Evolutionary conservation across 2,888 invertebrate genomes (phyloP).

Genomic region (Bombylius major): DNA sequence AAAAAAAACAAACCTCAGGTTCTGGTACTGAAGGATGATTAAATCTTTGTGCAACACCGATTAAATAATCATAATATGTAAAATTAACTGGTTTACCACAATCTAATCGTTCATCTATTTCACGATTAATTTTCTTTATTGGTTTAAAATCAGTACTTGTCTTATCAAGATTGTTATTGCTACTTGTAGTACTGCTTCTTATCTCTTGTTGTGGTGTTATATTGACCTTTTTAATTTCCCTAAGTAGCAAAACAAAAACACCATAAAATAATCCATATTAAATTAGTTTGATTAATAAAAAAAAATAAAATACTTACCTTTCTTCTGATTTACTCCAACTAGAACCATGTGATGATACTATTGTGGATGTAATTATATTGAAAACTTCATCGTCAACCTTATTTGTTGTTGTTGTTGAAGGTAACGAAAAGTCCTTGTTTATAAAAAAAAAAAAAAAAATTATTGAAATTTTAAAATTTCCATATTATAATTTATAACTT

Average conservation of each 20-base stretch:
- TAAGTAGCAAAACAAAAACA: neutral
- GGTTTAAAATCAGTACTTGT: neutral
- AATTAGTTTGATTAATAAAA: too few relatives aligned
- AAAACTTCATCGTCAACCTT: slow-evolving; percentile 48
- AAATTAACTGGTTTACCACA: slow-evolving; percentile 79
- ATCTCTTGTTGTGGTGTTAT: neutral
- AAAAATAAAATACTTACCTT: neutral
- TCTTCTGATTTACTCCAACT: slow-evolving; percentile 48
- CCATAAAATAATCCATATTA: too few relatives aligned
- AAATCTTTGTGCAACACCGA: slow-evolving; percentile 71
- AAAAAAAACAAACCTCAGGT: slow-evolving; percentile 45
- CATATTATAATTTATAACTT: slow-evolving; percentile 18
- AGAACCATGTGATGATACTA: slow-evolving; percentile 46
- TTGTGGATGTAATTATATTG: slow-evolving; percentile 62
- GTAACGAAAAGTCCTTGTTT: slow-evolving; percentile 14
- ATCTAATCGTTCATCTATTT: slow-evolving; percentile 52
- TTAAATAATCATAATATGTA: slow-evolving; percentile 78
- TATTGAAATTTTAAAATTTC: slow-evolving; percentile 19
- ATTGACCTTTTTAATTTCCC: slow-evolving; percentile 6
- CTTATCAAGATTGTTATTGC: neutral
- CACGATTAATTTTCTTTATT: slow-evolving; percentile 14
- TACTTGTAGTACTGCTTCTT: neutral
- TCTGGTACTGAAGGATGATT: slow-evolving; percentile 76
- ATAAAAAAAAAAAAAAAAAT: neutral
- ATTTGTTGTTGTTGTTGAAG: slow-evolving; percentile 7